Evolutionary conservation across 2,888 invertebrate genomes (phyloP).

Genomic region (Rhogogaster chlorosoma): DNA sequence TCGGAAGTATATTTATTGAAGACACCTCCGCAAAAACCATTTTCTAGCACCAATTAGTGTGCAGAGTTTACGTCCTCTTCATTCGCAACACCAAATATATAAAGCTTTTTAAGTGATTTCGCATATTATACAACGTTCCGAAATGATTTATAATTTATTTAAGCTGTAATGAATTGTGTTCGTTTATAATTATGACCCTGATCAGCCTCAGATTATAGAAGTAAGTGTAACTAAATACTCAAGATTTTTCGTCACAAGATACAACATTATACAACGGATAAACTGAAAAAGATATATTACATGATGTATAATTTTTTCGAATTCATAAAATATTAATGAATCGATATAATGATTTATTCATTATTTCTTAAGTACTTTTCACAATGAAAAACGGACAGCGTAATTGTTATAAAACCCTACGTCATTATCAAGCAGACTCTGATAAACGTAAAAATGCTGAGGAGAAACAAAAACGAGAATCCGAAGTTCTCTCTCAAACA

Average conservation of each 20-base stretch:
- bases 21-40: no score
- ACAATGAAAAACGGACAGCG: background rate
- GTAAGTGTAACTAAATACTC: background rate
- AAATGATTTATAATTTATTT: background rate
- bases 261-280: background rate
- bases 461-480: constrained; percentile 23
- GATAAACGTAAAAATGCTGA: constrained; percentile 22
- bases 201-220: background rate
- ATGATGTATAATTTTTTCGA: background rate
- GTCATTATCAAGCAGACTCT: constrained; percentile 20
- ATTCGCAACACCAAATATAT: no score
- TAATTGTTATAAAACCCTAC: constrained; percentile 5
- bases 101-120: constrained; percentile 3
- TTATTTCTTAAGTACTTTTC: background rate
- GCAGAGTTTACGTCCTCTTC: no score
- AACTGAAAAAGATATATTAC: background rate
- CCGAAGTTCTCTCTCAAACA: constrained; percentile 17
- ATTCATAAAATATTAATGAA: background rate
- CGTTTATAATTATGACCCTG: background rate
- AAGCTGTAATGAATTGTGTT: background rate
- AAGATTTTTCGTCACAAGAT: no score
- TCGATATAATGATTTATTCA: background rate
- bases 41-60: no score
- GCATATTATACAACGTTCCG: background rate
- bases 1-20: no score